These are phyloP conservation scores for Flexamia atlantica DNA, from an alignment of 2,888 invertebrate species.

Conservation along the genomic window DNA sequence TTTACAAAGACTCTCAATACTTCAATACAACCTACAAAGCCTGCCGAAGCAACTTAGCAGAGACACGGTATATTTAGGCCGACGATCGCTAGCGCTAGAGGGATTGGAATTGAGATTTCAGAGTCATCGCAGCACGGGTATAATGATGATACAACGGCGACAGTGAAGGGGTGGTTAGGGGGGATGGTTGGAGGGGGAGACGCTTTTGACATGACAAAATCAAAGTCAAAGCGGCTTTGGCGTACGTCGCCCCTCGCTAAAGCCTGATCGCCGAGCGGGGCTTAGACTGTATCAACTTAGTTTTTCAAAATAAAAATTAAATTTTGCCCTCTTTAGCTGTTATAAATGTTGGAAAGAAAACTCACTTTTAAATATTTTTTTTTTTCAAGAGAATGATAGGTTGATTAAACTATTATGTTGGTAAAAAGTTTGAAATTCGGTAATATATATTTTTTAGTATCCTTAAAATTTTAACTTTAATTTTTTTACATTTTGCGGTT, in stretches of 20 bases:
- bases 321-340: background rate
- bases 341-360: too few species aligned
- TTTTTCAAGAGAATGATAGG: too few species aligned
- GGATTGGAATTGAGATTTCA: background rate
- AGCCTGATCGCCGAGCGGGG: background rate
- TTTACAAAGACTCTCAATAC: too few species aligned
- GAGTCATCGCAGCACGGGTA: background rate
- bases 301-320: background rate
- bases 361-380: too few species aligned
- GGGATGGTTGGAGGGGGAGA: background rate
- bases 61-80: background rate
- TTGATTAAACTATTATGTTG: too few species aligned
- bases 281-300: background rate
- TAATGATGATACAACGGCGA: background rate
- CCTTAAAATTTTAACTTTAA: too few species aligned
- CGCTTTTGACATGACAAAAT: conserved; percentile 26
- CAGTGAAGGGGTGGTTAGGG: background rate
- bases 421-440: too few species aligned
- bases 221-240: conserved; percentile 29
- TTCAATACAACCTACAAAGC: too few species aligned
- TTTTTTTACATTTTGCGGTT: too few species aligned
- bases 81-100: background rate
- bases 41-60: background rate
- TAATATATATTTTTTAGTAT: too few species aligned
- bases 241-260: background rate